Conservation (phyloP, 1,140 invertebrate genomes). For the Oncopeltus fasciatus region DNA sequence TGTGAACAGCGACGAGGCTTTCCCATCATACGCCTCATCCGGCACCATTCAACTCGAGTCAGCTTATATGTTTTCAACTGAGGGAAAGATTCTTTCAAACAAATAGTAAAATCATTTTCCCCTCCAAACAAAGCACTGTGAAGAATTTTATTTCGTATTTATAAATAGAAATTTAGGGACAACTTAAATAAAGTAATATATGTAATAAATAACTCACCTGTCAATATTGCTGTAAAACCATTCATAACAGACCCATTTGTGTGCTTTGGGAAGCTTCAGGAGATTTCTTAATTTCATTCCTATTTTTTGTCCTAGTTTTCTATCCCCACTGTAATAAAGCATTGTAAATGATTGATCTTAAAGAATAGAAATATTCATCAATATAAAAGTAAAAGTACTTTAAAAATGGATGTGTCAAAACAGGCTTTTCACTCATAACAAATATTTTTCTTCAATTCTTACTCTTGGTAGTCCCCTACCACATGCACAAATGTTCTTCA, state of each 20-base stretch:
- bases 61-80: slow-evolving; percentile 73
- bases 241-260: slow-evolving; percentile 98
- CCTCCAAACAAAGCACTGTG: slow-evolving; percentile 78
- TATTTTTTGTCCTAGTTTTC: slow-evolving; percentile 71
- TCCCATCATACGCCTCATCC: slow-evolving; percentile 89
- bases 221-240: slow-evolving; percentile 99
- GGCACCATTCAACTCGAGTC: slow-evolving; percentile 86
- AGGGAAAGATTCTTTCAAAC: slow-evolving; percentile 87
- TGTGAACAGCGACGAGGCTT: slow-evolving; percentile 86
- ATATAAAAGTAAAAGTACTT: too few species aligned
- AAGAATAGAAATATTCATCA: too few species aligned
- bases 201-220: slow-evolving; percentile 36
- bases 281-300: slow-evolving; percentile 84
- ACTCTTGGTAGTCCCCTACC: too few species aligned
- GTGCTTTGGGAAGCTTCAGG: slow-evolving; percentile 94
- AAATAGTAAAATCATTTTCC: slow-evolving; percentile 93
- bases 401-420: too few species aligned
- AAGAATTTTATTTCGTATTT: slow-evolving; percentile 16
- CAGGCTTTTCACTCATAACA: too few species aligned
- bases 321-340: slow-evolving; percentile 34
- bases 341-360: slow-evolving; percentile 10
- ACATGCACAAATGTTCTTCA: too few species aligned
- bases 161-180: neutral
- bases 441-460: too few species aligned
- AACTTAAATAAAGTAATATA: neutral